Evolutionary conservation across 2,113 vertebrate genomes (phyloP).

Genomic region (Lepisosteus oculatus): DNA sequence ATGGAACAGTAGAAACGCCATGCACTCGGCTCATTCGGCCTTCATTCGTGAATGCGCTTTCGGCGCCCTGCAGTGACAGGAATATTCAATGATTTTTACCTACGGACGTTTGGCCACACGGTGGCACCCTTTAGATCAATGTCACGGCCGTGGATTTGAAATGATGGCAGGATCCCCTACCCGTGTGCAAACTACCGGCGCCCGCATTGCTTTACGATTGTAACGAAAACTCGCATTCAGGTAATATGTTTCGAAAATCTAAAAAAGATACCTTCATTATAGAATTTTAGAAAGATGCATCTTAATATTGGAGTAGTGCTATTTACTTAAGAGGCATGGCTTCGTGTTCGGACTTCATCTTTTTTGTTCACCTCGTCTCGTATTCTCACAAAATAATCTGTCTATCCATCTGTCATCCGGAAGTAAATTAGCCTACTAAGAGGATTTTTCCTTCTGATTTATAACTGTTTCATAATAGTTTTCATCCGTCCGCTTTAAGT

Average conservation of each 20-base stretch:
- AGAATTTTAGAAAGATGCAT: not conserved
- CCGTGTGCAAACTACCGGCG: slow-evolving; percentile 28
- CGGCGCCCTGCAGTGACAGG: slow-evolving; percentile 36
- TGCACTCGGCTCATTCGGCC: slow-evolving; percentile 54
- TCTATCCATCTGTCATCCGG: too few species aligned
- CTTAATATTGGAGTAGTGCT: too few species aligned
- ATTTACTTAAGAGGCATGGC: too few species aligned
- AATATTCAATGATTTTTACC: slow-evolving; percentile 42
- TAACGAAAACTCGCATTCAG: not conserved
- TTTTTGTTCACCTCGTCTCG: too few species aligned
- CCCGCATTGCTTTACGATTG: slow-evolving; percentile 3
- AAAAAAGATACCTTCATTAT: not conserved
- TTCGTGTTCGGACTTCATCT: too few species aligned
- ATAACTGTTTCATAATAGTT: too few species aligned
- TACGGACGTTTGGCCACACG: slow-evolving; percentile 71
- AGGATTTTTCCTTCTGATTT: too few species aligned
- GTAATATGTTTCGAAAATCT: slow-evolving; percentile 22
- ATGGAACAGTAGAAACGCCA: slow-evolving; percentile 59
- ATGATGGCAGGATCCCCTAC: slow-evolving; percentile 43
- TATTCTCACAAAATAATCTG: too few species aligned
- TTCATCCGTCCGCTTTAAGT: too few species aligned
- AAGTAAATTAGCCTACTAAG: too few species aligned
- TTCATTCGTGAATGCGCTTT: slow-evolving; percentile 53
- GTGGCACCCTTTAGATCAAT: slow-evolving; percentile 96
- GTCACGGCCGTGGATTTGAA: slow-evolving; percentile 86